These are phyloP conservation scores for Stegostoma tigrinum DNA, from an alignment of 2,113 vertebrate species.

Conservation along the genomic window DNA sequence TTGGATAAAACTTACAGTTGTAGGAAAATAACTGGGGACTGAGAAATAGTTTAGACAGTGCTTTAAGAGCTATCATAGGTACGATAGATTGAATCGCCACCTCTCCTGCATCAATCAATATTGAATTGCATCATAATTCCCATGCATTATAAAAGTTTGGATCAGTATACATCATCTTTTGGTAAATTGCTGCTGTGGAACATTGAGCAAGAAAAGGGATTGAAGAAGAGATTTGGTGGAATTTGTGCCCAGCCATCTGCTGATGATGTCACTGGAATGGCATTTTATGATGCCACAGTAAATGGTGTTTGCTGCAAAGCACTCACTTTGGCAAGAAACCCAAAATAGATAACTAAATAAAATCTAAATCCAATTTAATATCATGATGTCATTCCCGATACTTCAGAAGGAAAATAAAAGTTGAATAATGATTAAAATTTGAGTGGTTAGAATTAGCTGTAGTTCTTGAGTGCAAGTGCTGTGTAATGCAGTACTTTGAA, in stretches of 20 bases:
- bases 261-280: background rate
- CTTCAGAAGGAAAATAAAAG: background rate
- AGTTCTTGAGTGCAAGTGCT: background rate
- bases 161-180: background rate
- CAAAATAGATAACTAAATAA: background rate
- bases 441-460: background rate
- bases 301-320: background rate
- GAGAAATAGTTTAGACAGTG: background rate
- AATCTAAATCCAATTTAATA: background rate
- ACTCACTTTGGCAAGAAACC: background rate
- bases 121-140: background rate
- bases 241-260: background rate
- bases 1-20: background rate
- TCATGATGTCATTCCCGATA: background rate
- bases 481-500: conserved; percentile 8
- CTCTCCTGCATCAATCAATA: background rate
- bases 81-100: background rate
- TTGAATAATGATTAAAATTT: background rate
- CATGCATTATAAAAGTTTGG: background rate
- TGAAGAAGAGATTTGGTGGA: background rate
- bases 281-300: background rate
- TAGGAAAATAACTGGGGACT: background rate
- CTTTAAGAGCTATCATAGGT: background rate
- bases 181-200: background rate
- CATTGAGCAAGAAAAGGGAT: background rate